A percentile compares a stretch with the other conserved stretches of the same genome.
phyloP scores from a whole-genome alignment of 1,140 invertebrate species.

The Zaprionus davidi region DNA sequence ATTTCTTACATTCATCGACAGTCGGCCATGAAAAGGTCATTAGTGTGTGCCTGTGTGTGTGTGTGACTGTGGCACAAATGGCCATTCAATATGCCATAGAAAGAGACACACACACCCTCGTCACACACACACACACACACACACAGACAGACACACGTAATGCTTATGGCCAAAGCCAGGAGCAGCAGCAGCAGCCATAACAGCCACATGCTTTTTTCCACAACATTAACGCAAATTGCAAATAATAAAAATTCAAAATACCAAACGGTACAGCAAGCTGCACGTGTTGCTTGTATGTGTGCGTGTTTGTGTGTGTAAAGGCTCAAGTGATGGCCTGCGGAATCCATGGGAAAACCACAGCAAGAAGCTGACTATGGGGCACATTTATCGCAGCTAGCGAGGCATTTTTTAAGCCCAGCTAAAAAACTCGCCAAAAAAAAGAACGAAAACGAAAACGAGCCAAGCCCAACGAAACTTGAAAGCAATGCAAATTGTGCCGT shows the following conservation, averaged over 20 bases:
- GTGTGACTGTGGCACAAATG: slow-evolving; percentile 69
- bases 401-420: slow-evolving; percentile 75
- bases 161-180: slow-evolving; percentile 70
- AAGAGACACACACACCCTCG: slow-evolving; percentile 25
- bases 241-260: slow-evolving; percentile 83
- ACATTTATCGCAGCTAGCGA: slow-evolving; percentile 76
- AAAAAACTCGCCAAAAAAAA: slow-evolving; percentile 36
- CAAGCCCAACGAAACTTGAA: slow-evolving; percentile 19
- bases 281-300: slow-evolving; percentile 65
- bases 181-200: slow-evolving; percentile 79
- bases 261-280: slow-evolving; percentile 73
- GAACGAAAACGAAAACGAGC: slow-evolving; percentile 16
- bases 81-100: slow-evolving; percentile 77
- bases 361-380: slow-evolving; percentile 61
- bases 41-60: slow-evolving; percentile 55
- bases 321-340: slow-evolving; percentile 37
- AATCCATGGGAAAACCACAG: slow-evolving; percentile 65
- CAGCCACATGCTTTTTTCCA: slow-evolving; percentile 82
- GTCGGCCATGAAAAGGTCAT: slow-evolving; percentile 81
- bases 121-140: slow-evolving; percentile 24
- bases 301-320: slow-evolving; percentile 12
- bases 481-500: slow-evolving; percentile 43
- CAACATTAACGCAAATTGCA: slow-evolving; percentile 83
- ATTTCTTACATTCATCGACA: slow-evolving; percentile 80
- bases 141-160: slow-evolving; percentile 27